Percentiles rank a stretch among this genome's conserved stretches.
These are phyloP conservation scores for Masnerella sp. DNA, from an alignment of 2,888 invertebrate genomes.

Conservation along the genomic window DNA sequence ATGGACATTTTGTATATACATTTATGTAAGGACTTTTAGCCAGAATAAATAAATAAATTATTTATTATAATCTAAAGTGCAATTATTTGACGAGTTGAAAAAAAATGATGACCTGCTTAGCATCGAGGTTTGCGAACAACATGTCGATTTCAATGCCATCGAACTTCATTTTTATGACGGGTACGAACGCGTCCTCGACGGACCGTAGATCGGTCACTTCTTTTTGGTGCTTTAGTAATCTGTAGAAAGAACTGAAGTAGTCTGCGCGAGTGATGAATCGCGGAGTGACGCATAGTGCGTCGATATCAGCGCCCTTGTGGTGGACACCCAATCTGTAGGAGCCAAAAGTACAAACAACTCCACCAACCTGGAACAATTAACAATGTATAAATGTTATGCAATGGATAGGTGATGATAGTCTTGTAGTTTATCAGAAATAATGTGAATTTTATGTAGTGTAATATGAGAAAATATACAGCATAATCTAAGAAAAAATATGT, in stretches of 20 bases:
- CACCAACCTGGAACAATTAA: conserved; percentile 91
- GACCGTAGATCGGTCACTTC: conserved; percentile 92
- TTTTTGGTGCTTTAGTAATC: conserved; percentile 89
- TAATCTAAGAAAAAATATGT: no score
- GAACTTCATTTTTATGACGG: conserved; percentile 99
- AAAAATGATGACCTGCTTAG: no score
- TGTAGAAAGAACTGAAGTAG: conserved; percentile 97
- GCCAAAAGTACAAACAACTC: conserved; percentile 99
- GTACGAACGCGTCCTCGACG: conserved; percentile 98
- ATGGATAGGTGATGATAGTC: no score
- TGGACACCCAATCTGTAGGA: conserved; percentile 97
- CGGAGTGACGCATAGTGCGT: conserved; percentile 98
- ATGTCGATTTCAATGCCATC: conserved; percentile 99
- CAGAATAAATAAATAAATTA: no score
- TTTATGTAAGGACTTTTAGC: no score
- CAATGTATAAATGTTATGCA: no score
- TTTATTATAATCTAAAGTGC: no score
- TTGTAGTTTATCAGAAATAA: no score
- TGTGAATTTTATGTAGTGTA: no score
- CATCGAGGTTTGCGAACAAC: conserved; percentile 94
- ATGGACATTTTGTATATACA: no score
- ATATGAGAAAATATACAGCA: no score
- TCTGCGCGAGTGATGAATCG: conserved; percentile 92
- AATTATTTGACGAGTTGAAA: no score
- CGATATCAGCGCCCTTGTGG: conserved; percentile 98